These are phyloP conservation scores for Alosa alosa DNA, from an alignment of 2,113 vertebrate genomes.

Conservation along the genomic window DNA sequence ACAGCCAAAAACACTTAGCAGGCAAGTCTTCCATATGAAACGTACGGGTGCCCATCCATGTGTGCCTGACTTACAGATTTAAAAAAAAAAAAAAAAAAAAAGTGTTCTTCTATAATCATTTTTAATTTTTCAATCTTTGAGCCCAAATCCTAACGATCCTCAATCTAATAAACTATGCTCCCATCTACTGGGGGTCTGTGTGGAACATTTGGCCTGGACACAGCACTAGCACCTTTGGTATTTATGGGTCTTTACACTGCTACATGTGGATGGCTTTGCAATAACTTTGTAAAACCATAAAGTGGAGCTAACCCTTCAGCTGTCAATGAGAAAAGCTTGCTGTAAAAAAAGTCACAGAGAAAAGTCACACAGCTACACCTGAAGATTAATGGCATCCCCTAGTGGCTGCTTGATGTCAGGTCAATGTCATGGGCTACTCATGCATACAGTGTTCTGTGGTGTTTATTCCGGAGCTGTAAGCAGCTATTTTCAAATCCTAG, in stretches of 20 bases:
- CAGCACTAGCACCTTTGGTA: too few relatives aligned
- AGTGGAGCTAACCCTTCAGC: background rate
- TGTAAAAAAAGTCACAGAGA: background rate
- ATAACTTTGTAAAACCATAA: background rate
- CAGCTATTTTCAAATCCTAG: background rate
- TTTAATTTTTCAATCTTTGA: too few relatives aligned
- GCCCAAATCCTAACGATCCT: too few relatives aligned
- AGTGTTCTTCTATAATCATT: too few relatives aligned
- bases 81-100: too few relatives aligned
- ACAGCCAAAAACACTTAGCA: background rate
- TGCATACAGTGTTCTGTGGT: background rate
- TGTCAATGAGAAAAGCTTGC: background rate
- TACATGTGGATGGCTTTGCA: background rate
- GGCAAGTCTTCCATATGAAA: too few relatives aligned
- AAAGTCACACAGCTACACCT: background rate
- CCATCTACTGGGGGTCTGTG: too few relatives aligned
- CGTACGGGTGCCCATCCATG: background rate
- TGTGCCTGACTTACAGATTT: background rate
- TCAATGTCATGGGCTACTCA: background rate
- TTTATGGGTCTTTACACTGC: too few relatives aligned
- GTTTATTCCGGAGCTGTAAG: background rate
- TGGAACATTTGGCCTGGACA: too few relatives aligned
- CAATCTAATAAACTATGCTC: too few relatives aligned
- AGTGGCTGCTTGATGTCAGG: slow-evolving; percentile 43
- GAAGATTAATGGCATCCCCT: slow-evolving; percentile 61